Evolutionary conservation across 2,888 invertebrate genomes (phyloP), one percentile per base, ranked within the genome.

Genomic region (Brachypalpus laphriformis): DNA sequence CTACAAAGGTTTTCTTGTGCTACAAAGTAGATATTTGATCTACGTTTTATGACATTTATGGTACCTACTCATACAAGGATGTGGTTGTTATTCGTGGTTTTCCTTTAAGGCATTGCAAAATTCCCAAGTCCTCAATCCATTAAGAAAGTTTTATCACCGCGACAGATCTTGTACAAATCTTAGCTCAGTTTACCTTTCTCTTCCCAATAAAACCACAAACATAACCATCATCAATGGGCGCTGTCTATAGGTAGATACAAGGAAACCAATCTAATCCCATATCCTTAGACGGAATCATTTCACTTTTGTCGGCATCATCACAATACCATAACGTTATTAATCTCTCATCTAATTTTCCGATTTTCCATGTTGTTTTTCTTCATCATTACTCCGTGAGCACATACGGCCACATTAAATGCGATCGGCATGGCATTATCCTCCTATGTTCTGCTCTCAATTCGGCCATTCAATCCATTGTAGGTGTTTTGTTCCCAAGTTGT

Each of bases 321-420:
- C 40, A 68, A 78, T 31, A 40, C 78, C 71, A 51, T 31, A 78
- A 77, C 56, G 34, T 68, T 80, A 83, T 83, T 83, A 80, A 83
- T 83, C 83, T 80, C 74, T 83, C 83, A 83, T 80, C 80, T 83
- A 74, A 83, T 83, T 83, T 80, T 66, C 57, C 61, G 80, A 80
- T 74, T 61, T 83, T 63, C 74, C 63, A 83, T 40, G 68, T 56
- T 75, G 75, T 75, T 76, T 70, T 63, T 68, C 47, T n/a, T 63
- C 25, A 22, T 25, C 65, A 74, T 31, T 49, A 49, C 31, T 57
- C n/a, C n/a, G 28, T 14, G 57, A 20, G 45, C 28, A 34, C 47
- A n/a, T n/a, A n/a, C n/a, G n/a, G n/a, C n/a, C n/a, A 28, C 47
- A 56, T 45, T 25, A 80, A 80, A 82, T 70, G 70, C 7, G 81